Evolutionary conservation across 2,797 vertebrate species (phyloP).

Genomic region (Pelochelys cantorii): DNA sequence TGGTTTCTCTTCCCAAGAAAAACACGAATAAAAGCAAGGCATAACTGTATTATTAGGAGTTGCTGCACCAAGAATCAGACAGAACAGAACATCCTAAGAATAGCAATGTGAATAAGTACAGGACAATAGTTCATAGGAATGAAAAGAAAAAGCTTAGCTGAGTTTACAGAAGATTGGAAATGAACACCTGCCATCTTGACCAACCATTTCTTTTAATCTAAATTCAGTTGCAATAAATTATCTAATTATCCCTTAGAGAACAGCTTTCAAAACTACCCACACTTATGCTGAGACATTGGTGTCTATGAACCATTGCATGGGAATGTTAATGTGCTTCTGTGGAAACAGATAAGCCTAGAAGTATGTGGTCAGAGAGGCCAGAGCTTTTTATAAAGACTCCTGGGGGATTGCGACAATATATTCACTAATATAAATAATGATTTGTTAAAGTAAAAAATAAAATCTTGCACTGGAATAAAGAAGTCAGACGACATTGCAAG

Average conservation of each 20-base stretch:
- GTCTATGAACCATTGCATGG: conserved; percentile 18
- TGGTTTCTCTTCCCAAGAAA: neutral
- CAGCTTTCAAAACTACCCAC: conserved; percentile 43
- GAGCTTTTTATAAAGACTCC: conserved; percentile 32
- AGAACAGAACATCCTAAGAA: neutral
- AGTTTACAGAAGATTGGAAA: conserved; percentile 7
- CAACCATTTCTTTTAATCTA: neutral
- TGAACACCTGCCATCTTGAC: neutral
- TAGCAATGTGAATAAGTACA: neutral
- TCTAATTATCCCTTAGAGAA: conserved; percentile 47
- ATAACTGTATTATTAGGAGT: neutral
- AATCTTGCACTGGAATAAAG: conserved; percentile 19
- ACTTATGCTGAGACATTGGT: neutral
- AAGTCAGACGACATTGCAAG: conserved; percentile 38
- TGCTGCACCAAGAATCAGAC: neutral
- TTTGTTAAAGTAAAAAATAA: conserved; percentile 39
- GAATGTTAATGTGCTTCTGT: conserved; percentile 24
- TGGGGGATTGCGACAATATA: conserved; percentile 27
- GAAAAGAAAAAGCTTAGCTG: neutral
- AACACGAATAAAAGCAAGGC: neutral
- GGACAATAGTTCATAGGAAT: neutral
- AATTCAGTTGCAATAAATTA: neutral
- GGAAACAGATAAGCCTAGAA: conserved; percentile 45
- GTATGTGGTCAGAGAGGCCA: neutral
- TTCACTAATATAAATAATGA: conserved; percentile 44